These are phyloP conservation scores for Tenthredo notha DNA, from an alignment of 2,888 invertebrate genomes.

Conservation along the genomic window DNA sequence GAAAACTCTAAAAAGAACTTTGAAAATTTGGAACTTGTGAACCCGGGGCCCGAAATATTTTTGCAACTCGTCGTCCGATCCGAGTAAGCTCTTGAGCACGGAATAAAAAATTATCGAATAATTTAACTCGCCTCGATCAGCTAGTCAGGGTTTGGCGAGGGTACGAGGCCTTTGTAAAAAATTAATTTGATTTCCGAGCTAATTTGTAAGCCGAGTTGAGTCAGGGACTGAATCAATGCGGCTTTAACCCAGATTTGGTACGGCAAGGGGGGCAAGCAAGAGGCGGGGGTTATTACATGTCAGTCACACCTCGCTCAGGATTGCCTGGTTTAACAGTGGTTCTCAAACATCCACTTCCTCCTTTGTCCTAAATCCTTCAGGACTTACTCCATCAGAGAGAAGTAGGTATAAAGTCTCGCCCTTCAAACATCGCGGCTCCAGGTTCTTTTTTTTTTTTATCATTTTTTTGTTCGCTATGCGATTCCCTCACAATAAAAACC, in stretches of 20 bases:
- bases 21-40: too few relatives aligned
- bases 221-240: constrained; percentile 53
- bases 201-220: constrained; percentile 63
- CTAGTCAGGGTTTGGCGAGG: not conserved
- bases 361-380: constrained; percentile 21
- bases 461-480: not conserved
- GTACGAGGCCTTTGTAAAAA: constrained; percentile 54
- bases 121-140: constrained; percentile 47
- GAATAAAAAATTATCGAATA: constrained; percentile 28
- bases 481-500: not conserved
- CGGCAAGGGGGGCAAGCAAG: constrained; percentile 17
- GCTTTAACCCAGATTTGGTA: constrained; percentile 59
- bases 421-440: not conserved
- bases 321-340: constrained; percentile 43
- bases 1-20: too few relatives aligned
- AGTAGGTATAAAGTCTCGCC: constrained; percentile 1
- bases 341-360: constrained; percentile 37
- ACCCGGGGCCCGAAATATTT: not conserved
- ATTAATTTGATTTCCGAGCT: constrained; percentile 60
- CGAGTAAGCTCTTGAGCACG: too few relatives aligned
- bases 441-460: not conserved
- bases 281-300: constrained; percentile 68
- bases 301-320: constrained; percentile 68
- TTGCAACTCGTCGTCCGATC: not conserved
- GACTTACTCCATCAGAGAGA: constrained; percentile 12